phyloP scores from a whole-genome alignment of 2,888 invertebrate genomes.

The Tetragonula carbonaria region DNA sequence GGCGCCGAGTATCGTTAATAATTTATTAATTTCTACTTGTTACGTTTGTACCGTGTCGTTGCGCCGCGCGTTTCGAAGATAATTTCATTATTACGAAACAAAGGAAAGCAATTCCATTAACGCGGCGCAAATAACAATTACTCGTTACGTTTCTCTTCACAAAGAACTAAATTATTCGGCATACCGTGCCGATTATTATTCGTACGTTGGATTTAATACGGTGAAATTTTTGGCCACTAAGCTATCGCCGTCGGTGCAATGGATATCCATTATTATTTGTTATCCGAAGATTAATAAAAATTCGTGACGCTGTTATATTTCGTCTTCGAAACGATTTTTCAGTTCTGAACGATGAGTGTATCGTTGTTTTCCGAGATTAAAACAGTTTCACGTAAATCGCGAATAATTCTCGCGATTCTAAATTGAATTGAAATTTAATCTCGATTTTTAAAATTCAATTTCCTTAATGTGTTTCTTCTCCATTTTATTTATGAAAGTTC shows the following conservation, averaged over 20 bases:
- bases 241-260: not conserved
- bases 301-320: not conserved
- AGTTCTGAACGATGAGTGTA: no score
- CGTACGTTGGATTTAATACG: not conserved
- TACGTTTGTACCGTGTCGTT: not conserved
- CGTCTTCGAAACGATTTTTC: no score
- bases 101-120: slow-evolving; percentile 1
- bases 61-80: not conserved
- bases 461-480: no score
- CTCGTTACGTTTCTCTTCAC: not conserved
- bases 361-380: no score
- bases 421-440: no score
- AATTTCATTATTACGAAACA: slow-evolving; percentile 3
- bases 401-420: no score
- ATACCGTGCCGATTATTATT: not conserved
- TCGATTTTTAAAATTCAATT: no score
- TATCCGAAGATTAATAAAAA: not conserved
- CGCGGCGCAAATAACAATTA: slow-evolving; percentile 4
- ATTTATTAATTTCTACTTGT: not conserved
- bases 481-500: no score
- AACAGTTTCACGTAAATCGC: no score
- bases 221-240: not conserved
- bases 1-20: no score
- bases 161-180: not conserved
- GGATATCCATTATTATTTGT: not conserved